These are phyloP conservation scores for Calliopum simillimum DNA, from an alignment of 2,888 invertebrate species.

Conservation along the genomic window DNA sequence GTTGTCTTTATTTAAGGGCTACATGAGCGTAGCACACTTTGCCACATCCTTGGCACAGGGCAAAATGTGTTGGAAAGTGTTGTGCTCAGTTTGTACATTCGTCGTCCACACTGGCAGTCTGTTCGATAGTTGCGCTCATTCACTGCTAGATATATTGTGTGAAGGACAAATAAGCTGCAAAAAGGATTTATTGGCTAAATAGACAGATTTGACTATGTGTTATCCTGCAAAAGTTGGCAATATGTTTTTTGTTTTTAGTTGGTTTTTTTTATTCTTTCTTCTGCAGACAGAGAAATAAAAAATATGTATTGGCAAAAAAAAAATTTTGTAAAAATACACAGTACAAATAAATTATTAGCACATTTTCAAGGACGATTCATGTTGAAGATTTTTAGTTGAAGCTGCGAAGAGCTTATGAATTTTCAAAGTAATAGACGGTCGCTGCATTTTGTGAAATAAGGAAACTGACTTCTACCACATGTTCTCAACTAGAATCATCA, in stretches of 20 bases:
- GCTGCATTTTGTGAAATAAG: too few species aligned
- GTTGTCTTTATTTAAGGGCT: constrained; percentile 31
- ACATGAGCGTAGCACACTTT: constrained; percentile 8
- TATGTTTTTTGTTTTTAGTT: constrained; percentile 30
- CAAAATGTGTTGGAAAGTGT: constrained; percentile 18
- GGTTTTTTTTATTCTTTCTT: not conserved
- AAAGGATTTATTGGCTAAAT: constrained; percentile 68
- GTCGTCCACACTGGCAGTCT: not conserved
- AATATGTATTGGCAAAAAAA: not conserved
- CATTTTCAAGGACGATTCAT: not conserved
- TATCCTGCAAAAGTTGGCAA: constrained; percentile 42
- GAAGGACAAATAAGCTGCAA: constrained; percentile 64
- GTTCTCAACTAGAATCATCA: too few species aligned
- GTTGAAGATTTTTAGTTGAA: not conserved
- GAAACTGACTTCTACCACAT: too few species aligned
- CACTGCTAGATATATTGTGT: constrained; percentile 61
- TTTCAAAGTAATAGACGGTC: too few species aligned
- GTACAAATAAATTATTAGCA: not conserved
- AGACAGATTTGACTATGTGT: constrained; percentile 66
- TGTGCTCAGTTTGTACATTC: constrained; percentile 5
- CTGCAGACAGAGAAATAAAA: not conserved
- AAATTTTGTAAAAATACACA: not conserved
- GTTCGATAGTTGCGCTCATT: constrained; percentile 45
- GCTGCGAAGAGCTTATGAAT: not conserved
- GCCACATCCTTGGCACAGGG: not conserved